phyloP scores from a whole-genome alignment of 2,113 vertebrate species.

The Hippoglossus stenolepis region DNA sequence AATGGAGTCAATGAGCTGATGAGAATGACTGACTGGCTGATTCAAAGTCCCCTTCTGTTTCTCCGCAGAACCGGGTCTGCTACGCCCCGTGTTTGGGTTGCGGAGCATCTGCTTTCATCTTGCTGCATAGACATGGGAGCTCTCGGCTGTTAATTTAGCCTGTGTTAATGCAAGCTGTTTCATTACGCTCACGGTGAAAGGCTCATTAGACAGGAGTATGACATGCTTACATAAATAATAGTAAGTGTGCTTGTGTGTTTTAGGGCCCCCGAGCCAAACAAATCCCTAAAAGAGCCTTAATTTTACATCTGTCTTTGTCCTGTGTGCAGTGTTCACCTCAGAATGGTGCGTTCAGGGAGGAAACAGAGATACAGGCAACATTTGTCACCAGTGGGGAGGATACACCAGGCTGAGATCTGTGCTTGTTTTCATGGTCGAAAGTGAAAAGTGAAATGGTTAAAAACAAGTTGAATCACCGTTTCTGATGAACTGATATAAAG shows the following conservation, averaged over 20 bases:
- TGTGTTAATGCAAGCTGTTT: conserved; percentile 80
- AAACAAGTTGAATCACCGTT: too few relatives aligned
- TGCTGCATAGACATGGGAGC: conserved; percentile 67
- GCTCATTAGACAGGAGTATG: conserved; percentile 80
- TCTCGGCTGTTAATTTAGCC: conserved; percentile 76
- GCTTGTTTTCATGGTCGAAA: too few relatives aligned
- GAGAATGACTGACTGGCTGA: conserved; percentile 57
- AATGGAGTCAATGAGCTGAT: conserved; percentile 74
- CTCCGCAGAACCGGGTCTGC: conserved; percentile 40
- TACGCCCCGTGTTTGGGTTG: conserved; percentile 56
- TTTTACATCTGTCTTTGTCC: conserved; percentile 39
- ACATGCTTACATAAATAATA: conserved; percentile 81
- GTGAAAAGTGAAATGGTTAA: too few relatives aligned
- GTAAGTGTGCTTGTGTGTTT: conserved; percentile 70
- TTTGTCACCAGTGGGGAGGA: background rate
- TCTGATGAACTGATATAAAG: background rate
- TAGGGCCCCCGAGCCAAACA: conserved; percentile 48
- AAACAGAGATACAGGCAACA: background rate
- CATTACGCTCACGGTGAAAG: conserved; percentile 71
- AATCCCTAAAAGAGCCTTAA: conserved; percentile 53
- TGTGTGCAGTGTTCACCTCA: conserved; percentile 31
- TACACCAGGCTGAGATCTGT: too few relatives aligned
- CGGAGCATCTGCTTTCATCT: conserved; percentile 78
- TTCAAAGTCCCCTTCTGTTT: conserved; percentile 60
- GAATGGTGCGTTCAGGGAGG: background rate